Conservation (phyloP, 2,888 invertebrate genomes). For the Diloba caeruleocephala region DNA sequence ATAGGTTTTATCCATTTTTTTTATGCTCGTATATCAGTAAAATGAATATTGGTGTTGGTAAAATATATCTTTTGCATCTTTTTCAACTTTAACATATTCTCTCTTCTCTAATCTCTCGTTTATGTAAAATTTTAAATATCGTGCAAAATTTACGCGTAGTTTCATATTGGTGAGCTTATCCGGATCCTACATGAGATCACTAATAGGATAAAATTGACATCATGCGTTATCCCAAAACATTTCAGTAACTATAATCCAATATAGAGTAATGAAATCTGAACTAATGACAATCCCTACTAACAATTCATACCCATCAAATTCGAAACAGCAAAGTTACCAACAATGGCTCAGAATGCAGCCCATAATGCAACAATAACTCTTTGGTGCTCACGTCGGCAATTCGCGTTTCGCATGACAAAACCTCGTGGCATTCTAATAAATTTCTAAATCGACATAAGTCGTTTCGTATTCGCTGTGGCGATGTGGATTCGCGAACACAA, state of each 20-base stretch:
- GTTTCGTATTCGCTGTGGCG: constrained; percentile 81
- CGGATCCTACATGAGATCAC: no score
- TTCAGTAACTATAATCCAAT: neutral
- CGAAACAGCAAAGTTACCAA: constrained; percentile 28
- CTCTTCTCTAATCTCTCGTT: no score
- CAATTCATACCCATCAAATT: constrained; percentile 27
- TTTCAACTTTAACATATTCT: no score
- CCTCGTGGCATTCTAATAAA: constrained; percentile 81
- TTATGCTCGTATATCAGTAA: no score
- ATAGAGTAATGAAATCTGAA: constrained; percentile 2
- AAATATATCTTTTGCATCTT: no score
- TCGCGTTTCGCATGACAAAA: constrained; percentile 78
- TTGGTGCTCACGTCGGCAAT: constrained; percentile 57
- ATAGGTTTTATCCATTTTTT: neutral
- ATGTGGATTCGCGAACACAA: constrained; percentile 80
- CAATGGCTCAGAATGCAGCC: constrained; percentile 69
- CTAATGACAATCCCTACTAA: constrained; percentile 3
- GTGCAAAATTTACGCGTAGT: no score
- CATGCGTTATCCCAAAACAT: neutral
- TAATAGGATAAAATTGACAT: neutral
- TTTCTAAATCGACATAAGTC: constrained; percentile 85
- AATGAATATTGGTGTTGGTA: no score
- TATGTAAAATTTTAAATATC: no score
- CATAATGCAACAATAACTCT: constrained; percentile 76
- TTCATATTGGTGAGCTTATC: no score